Conservation (phyloP, 1,140 invertebrate genomes). For the Macrobrachium rosenbergii region DNA sequence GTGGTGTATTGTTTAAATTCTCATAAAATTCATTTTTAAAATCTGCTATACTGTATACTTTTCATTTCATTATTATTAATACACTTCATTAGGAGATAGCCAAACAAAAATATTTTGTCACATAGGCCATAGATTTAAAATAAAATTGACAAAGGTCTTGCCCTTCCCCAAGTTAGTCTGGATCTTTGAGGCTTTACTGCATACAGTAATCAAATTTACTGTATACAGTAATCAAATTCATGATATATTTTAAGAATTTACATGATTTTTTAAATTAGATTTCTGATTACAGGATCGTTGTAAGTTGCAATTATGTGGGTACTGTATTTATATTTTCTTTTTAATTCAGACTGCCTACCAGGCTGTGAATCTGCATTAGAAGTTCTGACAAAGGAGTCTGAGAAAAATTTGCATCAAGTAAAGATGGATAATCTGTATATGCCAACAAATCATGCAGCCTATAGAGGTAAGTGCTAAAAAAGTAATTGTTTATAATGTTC, state of each 20-base stretch:
- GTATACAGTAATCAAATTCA: not conserved
- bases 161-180: no score
- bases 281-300: no score
- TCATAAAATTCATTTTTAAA: not conserved
- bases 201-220: not conserved
- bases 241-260: not conserved
- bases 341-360: conserved; percentile 32
- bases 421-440: conserved; percentile 47
- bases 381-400: conserved; percentile 26
- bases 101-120: no score
- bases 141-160: no score
- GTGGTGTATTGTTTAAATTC: not conserved
- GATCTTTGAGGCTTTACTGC: no score
- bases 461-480: conserved; percentile 12
- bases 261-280: not conserved
- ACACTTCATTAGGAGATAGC: no score
- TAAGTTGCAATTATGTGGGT: not conserved
- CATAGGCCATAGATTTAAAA: no score
- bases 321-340: not conserved
- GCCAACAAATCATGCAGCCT: conserved; percentile 35
- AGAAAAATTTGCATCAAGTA: conserved; percentile 41
- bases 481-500: not conserved
- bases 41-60: not conserved
- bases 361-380: conserved; percentile 27
- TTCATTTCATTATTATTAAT: no score